Evolutionary conservation across 2,797 vertebrate genomes (phyloP), one percentile per base, ranked within the genome.

Genomic region (Lates japonicus): DNA sequence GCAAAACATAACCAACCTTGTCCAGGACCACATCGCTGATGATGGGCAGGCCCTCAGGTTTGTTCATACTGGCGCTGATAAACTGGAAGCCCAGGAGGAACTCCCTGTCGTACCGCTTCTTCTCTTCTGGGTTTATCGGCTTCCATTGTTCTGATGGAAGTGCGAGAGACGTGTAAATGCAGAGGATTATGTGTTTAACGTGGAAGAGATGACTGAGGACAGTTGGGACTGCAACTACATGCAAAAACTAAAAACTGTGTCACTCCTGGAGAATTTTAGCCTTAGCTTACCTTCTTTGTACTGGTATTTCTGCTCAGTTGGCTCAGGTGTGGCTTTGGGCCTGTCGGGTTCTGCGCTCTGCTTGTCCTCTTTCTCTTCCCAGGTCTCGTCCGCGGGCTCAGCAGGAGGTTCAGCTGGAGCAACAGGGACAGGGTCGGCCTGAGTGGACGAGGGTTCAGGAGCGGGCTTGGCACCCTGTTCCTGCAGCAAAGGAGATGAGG

Each of bases 311-410:
- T 96, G 96, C 58, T 97, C 97, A 19, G 84, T 84, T 51, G 90
- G 67, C 68, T 93, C 89, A 61, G 89, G 31, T 73, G 92, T 88
- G 29, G 77, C 48, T n/a, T 93, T 95, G 3, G 96, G 88, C 80
- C 95, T 93, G 55, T 96, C 96, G 59, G 97, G 96, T 87, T 97
- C 97, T 0, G 96, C 92, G 66, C 95, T 96, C 72, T 97, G 93
- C 90, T 99, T 99, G 89, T 99, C 98, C 80, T 99, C 98, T 78
- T 98, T 98, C 63, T 99, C 97, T 75, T 99, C 98, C 98, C 97
- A 99, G 0, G 97, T 97, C 93, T 99, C 98, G 9, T 99, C 97
- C 0, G 84, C 81, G 52, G 96, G 96, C 80, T 98, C 97, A 25
- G 94, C 84, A 0, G 95, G 84, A 22, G 87, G 88, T 14, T 92